These are phyloP conservation scores for Sabatieria punctata DNA, from an alignment of 2,888 invertebrate genomes.

Conservation along the genomic window DNA sequence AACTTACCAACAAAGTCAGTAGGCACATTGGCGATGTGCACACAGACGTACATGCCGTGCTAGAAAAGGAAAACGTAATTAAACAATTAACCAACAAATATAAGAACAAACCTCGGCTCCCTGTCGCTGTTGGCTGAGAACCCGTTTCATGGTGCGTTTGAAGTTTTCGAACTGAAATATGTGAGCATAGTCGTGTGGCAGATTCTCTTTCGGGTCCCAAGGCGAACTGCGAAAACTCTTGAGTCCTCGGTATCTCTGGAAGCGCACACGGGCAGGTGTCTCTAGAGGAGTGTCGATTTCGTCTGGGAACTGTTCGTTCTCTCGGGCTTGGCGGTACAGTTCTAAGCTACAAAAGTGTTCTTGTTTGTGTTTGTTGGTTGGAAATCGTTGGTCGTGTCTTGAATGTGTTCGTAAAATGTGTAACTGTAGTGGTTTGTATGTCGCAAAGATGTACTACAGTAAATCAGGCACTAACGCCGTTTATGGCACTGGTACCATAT, in stretches of 20 bases:
- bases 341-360: conserved; percentile 24
- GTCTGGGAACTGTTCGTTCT: conserved; percentile 79
- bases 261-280: conserved; percentile 58
- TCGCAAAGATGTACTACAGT: conserved; percentile 15
- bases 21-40: conserved; percentile 59
- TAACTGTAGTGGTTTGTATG: conserved; percentile 11
- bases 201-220: conserved; percentile 89
- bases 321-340: conserved; percentile 39
- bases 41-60: conserved; percentile 67
- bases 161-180: conserved; percentile 91
- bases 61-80: conserved; percentile 19
- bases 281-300: conserved; percentile 88
- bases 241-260: conserved; percentile 67
- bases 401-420: too few species aligned
- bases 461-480: too few species aligned
- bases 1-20: conserved; percentile 46
- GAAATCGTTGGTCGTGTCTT: too few species aligned
- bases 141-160: conserved; percentile 57
- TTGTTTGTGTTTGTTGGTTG: too few species aligned
- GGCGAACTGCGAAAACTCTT: conserved; percentile 80
- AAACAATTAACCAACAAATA: too few species aligned
- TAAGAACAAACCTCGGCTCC: conserved; percentile 5
- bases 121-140: conserved; percentile 47
- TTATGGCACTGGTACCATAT: too few species aligned
- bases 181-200: conserved; percentile 73